These are phyloP conservation scores for Falcunculus frontatus DNA, from an alignment of 2,113 vertebrate genomes.

Conservation along the genomic window DNA sequence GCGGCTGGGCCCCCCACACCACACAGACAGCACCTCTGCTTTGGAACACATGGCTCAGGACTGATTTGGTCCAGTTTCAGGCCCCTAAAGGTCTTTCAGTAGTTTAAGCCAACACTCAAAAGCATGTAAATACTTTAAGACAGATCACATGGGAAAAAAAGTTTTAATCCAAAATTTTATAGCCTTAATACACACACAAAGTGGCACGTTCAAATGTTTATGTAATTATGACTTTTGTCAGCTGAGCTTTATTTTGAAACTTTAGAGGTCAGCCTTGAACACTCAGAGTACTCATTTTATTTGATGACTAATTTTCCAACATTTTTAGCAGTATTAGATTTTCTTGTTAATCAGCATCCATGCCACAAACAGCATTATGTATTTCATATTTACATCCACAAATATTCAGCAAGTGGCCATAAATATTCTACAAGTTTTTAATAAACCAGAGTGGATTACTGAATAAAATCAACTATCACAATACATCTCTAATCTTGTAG, in stretches of 20 bases:
- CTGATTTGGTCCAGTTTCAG: background rate
- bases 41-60: accelerated
- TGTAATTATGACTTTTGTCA: background rate
- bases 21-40: background rate
- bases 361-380: background rate
- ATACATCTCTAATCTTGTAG: background rate
- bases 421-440: background rate
- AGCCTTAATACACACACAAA: background rate
- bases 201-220: background rate
- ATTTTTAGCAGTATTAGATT: background rate
- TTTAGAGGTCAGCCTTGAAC: background rate
- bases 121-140: background rate
- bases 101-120: background rate
- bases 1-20: accelerated
- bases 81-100: background rate
- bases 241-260: background rate
- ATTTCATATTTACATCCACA: background rate
- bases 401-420: background rate
- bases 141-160: background rate
- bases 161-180: background rate
- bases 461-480: background rate
- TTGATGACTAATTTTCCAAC: background rate
- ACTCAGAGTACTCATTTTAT: background rate
- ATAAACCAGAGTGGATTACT: background rate
- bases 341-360: background rate